Evolutionary conservation across 2,888 invertebrate genomes (phyloP).

Genomic region (Orthosia incerta): DNA sequence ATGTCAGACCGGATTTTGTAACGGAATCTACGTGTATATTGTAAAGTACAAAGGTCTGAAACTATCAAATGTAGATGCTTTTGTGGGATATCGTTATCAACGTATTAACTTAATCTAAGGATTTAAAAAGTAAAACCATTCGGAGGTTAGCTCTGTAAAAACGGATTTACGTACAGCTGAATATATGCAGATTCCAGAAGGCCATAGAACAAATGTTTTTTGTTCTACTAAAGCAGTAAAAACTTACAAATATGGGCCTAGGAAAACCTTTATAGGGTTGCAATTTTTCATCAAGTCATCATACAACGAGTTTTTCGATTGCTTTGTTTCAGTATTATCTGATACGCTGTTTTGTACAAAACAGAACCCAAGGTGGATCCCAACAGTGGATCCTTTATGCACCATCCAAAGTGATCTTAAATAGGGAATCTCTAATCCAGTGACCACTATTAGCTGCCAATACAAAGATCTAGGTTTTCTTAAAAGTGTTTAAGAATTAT

Average conservation of each 20-base stretch:
- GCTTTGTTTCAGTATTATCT: too few relatives aligned
- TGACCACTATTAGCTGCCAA: too few relatives aligned
- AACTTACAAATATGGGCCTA: not conserved
- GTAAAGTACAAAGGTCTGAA: not conserved
- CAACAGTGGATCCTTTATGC: too few relatives aligned
- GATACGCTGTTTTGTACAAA: too few relatives aligned
- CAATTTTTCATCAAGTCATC: too few relatives aligned
- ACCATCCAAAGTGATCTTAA: too few relatives aligned
- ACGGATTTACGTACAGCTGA: not conserved
- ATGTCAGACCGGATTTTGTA: not conserved
- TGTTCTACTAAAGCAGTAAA: not conserved
- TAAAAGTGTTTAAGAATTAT: not conserved
- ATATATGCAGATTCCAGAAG: slow-evolving; percentile 3
- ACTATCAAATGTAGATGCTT: not conserved
- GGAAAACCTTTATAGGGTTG: too few relatives aligned
- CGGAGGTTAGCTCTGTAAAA: not conserved
- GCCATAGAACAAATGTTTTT: not conserved
- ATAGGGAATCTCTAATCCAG: too few relatives aligned
- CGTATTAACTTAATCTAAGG: not conserved
- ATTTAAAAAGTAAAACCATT: not conserved
- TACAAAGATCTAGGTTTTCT: not conserved
- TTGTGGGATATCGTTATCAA: not conserved
- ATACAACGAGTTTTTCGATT: too few relatives aligned
- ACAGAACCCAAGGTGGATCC: too few relatives aligned
- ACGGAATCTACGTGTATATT: not conserved